phyloP scores from a whole-genome alignment of 2,888 invertebrate species.

The Sarcophaga subvicina region DNA sequence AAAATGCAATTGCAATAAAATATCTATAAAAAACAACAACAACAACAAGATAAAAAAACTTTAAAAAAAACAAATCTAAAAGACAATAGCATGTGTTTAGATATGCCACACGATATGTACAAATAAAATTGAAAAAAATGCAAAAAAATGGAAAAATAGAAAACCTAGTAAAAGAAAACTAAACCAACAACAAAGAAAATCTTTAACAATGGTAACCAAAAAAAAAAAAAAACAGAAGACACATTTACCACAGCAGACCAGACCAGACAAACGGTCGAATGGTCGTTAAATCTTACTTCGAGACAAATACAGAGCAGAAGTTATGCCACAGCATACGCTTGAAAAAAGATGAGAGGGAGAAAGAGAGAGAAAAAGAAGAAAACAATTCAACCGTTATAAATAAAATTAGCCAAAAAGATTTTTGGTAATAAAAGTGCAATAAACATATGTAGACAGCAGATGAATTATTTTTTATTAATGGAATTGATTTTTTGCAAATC shows the following conservation, averaged over 20 bases:
- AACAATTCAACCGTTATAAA: conserved; percentile 52
- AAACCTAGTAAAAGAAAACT: not conserved
- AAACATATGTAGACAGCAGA: not conserved
- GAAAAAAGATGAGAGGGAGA: too few species aligned
- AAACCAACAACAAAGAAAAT: too few species aligned
- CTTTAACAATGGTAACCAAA: too few species aligned
- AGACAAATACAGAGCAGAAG: too few species aligned
- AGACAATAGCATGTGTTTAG: conserved; percentile 66
- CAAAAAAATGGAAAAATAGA: conserved; percentile 5
- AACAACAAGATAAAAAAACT: too few species aligned
- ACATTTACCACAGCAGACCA: too few species aligned
- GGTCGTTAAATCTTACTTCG: too few species aligned
- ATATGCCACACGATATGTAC: conserved; percentile 64
- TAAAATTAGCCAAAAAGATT: conserved; percentile 48
- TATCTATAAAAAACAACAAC: not conserved
- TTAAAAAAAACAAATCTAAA: not conserved
- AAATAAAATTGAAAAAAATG: not conserved
- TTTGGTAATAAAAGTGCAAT: conserved; percentile 50
- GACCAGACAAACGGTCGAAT: too few species aligned
- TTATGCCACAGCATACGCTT: too few species aligned
- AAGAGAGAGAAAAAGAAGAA: not conserved
- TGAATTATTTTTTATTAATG: too few species aligned
- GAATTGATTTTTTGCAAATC: too few species aligned
- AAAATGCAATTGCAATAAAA: conserved; percentile 65
- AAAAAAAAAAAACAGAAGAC: too few species aligned